phyloP scores from a whole-genome alignment of 2,113 vertebrate species.

The Calyptomena viridis region DNA sequence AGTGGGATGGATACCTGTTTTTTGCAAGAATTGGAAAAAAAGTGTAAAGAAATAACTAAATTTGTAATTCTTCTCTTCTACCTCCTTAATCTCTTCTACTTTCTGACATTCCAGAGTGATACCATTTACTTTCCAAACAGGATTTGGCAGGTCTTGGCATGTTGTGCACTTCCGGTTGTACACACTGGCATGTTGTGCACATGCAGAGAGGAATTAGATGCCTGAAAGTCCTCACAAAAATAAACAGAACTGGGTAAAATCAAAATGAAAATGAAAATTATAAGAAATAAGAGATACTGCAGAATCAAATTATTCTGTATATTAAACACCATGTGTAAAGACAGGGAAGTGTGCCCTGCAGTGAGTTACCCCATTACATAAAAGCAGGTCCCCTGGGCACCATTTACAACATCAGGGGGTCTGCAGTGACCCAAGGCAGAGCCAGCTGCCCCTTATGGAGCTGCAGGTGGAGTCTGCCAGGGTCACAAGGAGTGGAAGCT shows the following conservation, averaged over 20 bases:
- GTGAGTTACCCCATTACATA: fast-evolving
- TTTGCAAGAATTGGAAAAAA: not conserved
- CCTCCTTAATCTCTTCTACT: not conserved
- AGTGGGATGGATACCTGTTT: not conserved
- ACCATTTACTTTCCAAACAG: not conserved
- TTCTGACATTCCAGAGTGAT: not conserved
- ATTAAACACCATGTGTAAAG: not conserved
- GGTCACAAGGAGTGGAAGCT: not conserved
- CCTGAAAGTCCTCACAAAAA: not conserved
- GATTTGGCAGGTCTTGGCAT: not conserved
- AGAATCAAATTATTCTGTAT: not conserved
- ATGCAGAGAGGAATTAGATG: not conserved
- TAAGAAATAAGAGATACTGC: not conserved
- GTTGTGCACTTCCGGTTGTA: not conserved
- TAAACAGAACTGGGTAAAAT: not conserved
- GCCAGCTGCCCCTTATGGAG: not conserved
- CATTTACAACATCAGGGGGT: fast-evolving
- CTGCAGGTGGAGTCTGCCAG: not conserved
- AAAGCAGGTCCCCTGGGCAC: not conserved
- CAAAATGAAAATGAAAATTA: not conserved
- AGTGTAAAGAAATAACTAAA: not conserved
- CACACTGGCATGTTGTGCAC: no score
- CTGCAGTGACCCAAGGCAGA: not conserved
- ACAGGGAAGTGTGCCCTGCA: not conserved
- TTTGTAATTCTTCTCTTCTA: not conserved